Percentiles rank a stretch among this genome's conserved stretches.
Evolutionary conservation across 2,113 vertebrate genomes (phyloP).

Genomic region (Xyrauchen texanus): DNA sequence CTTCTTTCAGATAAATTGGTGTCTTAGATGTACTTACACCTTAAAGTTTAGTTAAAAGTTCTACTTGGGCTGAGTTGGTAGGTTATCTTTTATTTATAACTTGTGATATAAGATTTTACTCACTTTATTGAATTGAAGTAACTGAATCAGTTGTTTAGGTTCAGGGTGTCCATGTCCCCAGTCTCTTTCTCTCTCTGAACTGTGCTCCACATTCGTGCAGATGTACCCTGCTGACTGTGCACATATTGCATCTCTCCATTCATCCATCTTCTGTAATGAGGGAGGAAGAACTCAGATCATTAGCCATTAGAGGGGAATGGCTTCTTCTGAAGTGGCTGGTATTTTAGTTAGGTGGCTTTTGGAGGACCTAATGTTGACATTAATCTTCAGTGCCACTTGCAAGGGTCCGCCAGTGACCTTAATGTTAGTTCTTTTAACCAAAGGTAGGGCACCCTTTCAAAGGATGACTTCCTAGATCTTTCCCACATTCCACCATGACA

Average conservation of each 20-base stretch:
- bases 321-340: constrained; percentile 40
- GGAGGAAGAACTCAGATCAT: constrained; percentile 53
- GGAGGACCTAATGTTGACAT: constrained; percentile 43
- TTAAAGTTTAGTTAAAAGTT: not conserved
- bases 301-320: constrained; percentile 52
- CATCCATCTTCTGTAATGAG: constrained; percentile 53
- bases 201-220: constrained; percentile 38
- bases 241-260: constrained; percentile 45
- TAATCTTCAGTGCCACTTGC: constrained; percentile 38
- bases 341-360: constrained; percentile 48
- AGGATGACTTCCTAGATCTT: constrained; percentile 17
- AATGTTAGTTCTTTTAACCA: constrained; percentile 4
- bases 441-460: constrained; percentile 12
- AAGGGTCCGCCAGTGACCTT: constrained; percentile 36
- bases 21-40: not conserved
- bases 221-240: constrained; percentile 50
- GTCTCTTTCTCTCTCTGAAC: constrained; percentile 7
- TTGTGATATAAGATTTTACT: constrained; percentile 3
- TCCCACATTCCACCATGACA: not conserved
- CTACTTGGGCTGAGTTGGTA: not conserved
- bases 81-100: constrained; percentile 11
- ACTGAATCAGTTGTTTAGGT: constrained; percentile 2
- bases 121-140: constrained; percentile 25
- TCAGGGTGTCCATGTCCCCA: constrained; percentile 2
- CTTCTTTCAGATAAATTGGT: not conserved